phyloP scores from a whole-genome alignment of 2,888 invertebrate genomes.

The Coleophora deauratella region DNA sequence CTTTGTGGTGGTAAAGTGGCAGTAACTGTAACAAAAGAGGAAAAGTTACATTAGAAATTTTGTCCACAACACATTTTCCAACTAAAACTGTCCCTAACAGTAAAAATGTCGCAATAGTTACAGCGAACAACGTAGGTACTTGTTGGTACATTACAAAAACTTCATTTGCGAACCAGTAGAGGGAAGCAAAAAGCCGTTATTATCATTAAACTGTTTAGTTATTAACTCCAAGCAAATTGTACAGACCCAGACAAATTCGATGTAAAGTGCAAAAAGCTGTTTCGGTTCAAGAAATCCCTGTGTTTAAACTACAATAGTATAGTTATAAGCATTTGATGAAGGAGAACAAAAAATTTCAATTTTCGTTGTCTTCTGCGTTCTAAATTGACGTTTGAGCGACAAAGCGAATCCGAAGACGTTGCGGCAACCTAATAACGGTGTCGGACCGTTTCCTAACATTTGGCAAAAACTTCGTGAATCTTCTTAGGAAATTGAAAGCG shows the following conservation, averaged over 20 bases:
- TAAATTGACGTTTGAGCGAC: conserved; percentile 29
- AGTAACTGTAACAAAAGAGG: conserved; percentile 82
- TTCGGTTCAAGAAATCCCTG: too few relatives aligned
- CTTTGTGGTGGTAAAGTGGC: conserved; percentile 92
- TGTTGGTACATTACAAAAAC: conserved; percentile 21
- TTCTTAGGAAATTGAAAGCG: conserved; percentile 22
- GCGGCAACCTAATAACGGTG: conserved; percentile 30
- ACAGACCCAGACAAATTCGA: too few relatives aligned
- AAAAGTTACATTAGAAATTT: conserved; percentile 20
- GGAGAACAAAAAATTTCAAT: conserved; percentile 1
- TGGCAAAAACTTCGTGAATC: conserved; percentile 35
- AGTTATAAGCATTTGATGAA: too few relatives aligned
- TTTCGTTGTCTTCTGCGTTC: conserved; percentile 19
- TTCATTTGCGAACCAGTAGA: conserved; percentile 21
- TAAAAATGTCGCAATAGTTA: conserved; percentile 3
- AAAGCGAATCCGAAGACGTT: conserved; percentile 22
- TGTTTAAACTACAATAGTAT: too few relatives aligned
- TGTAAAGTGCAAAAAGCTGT: too few relatives aligned
- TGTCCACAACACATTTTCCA: not conserved
- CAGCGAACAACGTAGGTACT: conserved; percentile 17
- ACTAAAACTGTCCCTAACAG: too few relatives aligned
- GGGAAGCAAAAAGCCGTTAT: conserved; percentile 20
- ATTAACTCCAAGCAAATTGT: too few relatives aligned
- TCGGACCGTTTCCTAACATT: conserved; percentile 33
- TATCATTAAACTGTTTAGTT: too few relatives aligned